Evolutionary conservation across 2,797 vertebrate genomes (phyloP).

Genomic region (Setipinna tenuifilis): DNA sequence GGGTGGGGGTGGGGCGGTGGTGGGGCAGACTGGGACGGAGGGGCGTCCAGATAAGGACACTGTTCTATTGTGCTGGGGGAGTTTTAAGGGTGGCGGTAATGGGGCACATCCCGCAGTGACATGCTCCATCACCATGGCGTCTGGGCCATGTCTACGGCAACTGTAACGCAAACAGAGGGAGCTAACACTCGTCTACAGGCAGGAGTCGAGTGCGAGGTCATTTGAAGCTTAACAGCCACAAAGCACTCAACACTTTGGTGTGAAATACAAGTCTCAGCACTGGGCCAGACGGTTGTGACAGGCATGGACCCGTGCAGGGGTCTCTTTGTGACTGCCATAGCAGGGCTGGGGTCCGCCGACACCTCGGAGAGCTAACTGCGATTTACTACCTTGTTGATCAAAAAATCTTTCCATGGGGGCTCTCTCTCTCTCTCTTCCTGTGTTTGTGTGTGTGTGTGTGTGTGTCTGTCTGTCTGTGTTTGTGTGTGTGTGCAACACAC

Average conservation of each 20-base stretch:
- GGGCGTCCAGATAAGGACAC: neutral
- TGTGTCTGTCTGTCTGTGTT: neutral
- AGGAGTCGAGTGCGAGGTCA: conserved; percentile 21
- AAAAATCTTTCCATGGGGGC: neutral
- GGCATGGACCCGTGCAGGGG: conserved; percentile 7
- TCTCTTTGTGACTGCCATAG: conserved; percentile 29
- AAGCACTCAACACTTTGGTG: conserved; percentile 38
- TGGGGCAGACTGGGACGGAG: neutral
- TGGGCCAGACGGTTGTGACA: neutral
- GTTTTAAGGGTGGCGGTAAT: neutral
- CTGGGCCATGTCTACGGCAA: conserved; percentile 33
- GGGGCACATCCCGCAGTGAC: neutral
- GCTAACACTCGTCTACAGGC: neutral
- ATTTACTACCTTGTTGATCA: conserved; percentile 24
- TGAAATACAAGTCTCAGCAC: neutral
- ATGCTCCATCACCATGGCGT: conserved; percentile 27
- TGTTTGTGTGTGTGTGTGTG: neutral
- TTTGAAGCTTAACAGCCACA: conserved; percentile 28
- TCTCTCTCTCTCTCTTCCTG: neutral
- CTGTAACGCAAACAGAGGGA: conserved; percentile 30
- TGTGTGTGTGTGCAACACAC: neutral
- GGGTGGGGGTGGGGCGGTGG: no score
- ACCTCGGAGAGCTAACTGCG: conserved; percentile 12
- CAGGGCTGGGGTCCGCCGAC: conserved; percentile 27
- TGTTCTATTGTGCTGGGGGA: neutral